Evolutionary conservation across 1,140 invertebrate genomes (phyloP), one percentile per base, ranked within the genome.

Genomic region (Littorina saxatilis): DNA sequence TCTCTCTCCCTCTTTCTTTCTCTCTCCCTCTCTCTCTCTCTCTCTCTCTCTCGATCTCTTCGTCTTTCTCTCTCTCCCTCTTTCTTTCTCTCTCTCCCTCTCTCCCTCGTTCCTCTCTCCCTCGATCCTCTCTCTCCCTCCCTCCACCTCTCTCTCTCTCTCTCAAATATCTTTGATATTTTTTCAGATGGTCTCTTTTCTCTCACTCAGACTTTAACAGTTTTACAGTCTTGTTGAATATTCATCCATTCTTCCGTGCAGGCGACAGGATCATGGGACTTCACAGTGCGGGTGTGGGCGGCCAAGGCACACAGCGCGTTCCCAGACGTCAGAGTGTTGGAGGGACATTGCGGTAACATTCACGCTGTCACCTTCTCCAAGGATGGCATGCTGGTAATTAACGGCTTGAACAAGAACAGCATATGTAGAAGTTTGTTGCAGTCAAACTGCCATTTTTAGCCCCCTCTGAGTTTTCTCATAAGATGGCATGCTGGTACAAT

Each of bases 221-320:
- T n/a, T n/a, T n/a, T n/a, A n/a, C 58, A n/a, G 20, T 23, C 27
- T 29, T 23, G n/a, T n/a, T 52, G 11, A 13, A 11, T 52, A 11
- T 52, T 23, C 23, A 11, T 61, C 58, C 27, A 7, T 61, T 29
- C 27, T 29, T 61, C 7, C n/a, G n/a, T 82, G 17, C 68, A 91
- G 90, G 91, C 90, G 13, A 91, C 91, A 35, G 91, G 91, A 15
- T 91, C 91, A 0, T 92, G 91, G 91, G 91, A 92, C 77, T 90
- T 89, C 68, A 89, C 88, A 15, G 87, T 92, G 37, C 76, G 76
- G 11, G 76, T 63, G 35, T 63, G 76, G 55, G 58, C 37, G 11
- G n/a, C 27, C 2, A 78, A 32, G 39, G 43, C 5, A n/a, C 11
- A 63, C 23, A 43, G 58, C 37, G 5, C 13, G 35, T 39, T 39